These are phyloP conservation scores for Muscina levida DNA, from an alignment of 2,888 invertebrate genomes.

Conservation along the genomic window DNA sequence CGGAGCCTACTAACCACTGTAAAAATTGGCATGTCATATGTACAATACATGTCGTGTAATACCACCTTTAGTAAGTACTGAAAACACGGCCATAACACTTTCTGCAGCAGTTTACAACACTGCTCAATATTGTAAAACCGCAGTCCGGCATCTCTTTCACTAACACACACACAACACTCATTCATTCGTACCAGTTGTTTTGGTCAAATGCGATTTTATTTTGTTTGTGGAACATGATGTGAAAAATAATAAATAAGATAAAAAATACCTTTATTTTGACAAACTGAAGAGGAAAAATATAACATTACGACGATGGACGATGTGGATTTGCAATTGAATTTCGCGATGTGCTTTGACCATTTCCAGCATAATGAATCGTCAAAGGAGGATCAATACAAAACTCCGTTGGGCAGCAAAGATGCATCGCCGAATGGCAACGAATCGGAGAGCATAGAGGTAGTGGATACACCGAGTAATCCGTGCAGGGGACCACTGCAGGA, in stretches of 20 bases:
- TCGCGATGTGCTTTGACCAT: slow-evolving; percentile 58
- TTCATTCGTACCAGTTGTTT: too few species aligned
- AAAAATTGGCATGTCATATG: too few species aligned
- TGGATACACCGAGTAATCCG: slow-evolving; percentile 56
- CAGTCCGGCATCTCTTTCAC: too few species aligned
- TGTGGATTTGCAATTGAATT: slow-evolving; percentile 51
- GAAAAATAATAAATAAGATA: not conserved
- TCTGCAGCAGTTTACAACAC: too few species aligned
- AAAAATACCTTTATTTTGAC: not conserved
- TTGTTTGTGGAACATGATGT: too few species aligned
- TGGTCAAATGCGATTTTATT: too few species aligned
- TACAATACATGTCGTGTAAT: too few species aligned
- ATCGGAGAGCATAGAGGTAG: slow-evolving; percentile 68
- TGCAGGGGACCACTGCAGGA: slow-evolving; percentile 57
- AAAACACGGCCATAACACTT: too few species aligned
- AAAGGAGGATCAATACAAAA: slow-evolving; percentile 57
- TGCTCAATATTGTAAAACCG: too few species aligned
- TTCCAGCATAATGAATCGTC: slow-evolving; percentile 53
- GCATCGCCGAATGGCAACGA: slow-evolving; percentile 56
- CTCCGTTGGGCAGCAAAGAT: slow-evolving; percentile 54
- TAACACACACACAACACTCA: too few species aligned
- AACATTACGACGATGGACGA: slow-evolving; percentile 43
- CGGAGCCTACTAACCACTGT: too few species aligned
- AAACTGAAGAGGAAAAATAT: slow-evolving; percentile 19
- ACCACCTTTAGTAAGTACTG: too few species aligned